Percentiles rank a stretch among this genome's conserved stretches.
Conservation (phyloP, 2,113 vertebrate genomes). For the Clarias magur region DNA sequence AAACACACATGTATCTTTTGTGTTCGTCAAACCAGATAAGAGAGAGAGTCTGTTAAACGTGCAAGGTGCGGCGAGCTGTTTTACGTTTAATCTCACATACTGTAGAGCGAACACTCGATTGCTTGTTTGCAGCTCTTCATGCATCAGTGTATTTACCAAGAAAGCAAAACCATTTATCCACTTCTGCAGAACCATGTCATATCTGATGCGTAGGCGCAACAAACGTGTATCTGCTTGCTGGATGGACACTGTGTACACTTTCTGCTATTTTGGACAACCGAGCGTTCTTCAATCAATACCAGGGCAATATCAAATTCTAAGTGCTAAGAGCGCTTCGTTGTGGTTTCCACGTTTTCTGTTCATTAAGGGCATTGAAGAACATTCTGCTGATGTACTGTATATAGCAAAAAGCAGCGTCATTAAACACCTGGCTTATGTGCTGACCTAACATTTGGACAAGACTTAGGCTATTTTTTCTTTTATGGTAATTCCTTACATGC, state of each 20-base stretch:
- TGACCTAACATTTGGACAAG: neutral
- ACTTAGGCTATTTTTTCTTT: neutral
- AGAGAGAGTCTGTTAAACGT: neutral
- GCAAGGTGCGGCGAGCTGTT: neutral
- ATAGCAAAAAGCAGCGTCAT: neutral
- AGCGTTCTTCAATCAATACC: neutral
- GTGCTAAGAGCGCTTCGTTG: neutral
- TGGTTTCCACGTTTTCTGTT: neutral
- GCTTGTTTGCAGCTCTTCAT: neutral
- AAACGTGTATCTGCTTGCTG: neutral
- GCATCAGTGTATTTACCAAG: neutral
- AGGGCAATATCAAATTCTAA: neutral
- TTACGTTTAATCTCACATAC: neutral
- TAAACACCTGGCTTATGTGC: neutral
- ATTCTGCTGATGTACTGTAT: neutral
- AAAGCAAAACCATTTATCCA: neutral
- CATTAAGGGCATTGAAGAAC: neutral
- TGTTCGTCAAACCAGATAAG: neutral
- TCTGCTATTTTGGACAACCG: neutral
- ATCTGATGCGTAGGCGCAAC: neutral
- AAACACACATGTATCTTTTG: neutral
- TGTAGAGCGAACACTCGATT: neutral
- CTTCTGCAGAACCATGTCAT: neutral
- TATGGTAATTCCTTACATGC: neutral
- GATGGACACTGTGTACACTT: neutral